These are phyloP conservation scores for Autographa gamma DNA, from an alignment of 2,888 invertebrate species.

Conservation along the genomic window DNA sequence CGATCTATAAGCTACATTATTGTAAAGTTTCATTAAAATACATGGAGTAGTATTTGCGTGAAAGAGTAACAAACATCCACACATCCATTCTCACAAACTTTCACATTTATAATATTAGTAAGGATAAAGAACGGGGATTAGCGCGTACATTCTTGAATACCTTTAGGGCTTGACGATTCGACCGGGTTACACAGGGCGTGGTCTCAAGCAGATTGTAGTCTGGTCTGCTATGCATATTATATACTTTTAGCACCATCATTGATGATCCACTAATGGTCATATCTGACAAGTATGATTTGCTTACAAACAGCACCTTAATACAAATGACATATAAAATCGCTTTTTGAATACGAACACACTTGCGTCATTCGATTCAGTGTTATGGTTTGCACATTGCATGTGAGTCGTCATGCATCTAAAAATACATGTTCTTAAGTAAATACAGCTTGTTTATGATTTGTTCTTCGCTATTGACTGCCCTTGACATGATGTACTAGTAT, in stretches of 20 bases:
- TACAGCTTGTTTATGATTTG: neutral
- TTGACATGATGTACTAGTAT: neutral
- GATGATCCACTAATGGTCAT: neutral
- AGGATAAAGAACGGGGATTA: no score
- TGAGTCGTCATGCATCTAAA: slow-evolving; percentile 27
- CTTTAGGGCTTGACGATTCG: no score
- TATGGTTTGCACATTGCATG: slow-evolving; percentile 7
- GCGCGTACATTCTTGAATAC: no score
- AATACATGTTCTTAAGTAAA: neutral
- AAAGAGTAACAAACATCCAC: no score
- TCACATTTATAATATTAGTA: no score
- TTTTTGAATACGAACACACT: slow-evolving; percentile 18
- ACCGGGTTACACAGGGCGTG: no score
- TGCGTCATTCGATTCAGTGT: slow-evolving; percentile 14
- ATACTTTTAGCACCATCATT: neutral
- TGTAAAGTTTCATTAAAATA: no score
- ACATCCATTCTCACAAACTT: no score
- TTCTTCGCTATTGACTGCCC: neutral
- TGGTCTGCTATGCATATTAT: no score
- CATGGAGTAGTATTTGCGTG: no score
- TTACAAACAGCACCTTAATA: slow-evolving; percentile 6
- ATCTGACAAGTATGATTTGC: neutral
- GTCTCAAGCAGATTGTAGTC: no score
- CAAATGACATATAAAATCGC: slow-evolving; percentile 16
- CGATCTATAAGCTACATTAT: no score